Evolutionary conservation across 2,888 invertebrate genomes (phyloP).

Genomic region (Epinotia demarniana): DNA sequence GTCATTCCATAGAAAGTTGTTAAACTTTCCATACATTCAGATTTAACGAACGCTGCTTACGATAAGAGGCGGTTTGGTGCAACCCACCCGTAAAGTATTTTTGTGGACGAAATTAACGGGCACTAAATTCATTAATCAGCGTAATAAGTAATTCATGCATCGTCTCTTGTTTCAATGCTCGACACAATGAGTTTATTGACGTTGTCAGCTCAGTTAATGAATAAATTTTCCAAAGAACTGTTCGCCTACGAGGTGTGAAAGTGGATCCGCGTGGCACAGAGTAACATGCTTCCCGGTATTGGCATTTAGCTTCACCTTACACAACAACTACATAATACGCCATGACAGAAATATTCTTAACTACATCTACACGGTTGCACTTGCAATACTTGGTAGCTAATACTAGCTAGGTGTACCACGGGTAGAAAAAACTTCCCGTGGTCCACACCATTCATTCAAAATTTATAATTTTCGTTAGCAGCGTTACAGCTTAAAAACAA

Average conservation of each 20-base stretch:
- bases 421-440: no score
- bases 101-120: not conserved
- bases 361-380: no score
- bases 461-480: no score
- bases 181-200: conserved; percentile 24
- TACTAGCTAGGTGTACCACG: no score
- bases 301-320: conserved; percentile 55
- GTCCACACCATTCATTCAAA: no score
- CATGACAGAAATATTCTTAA: conserved; percentile 27
- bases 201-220: conserved; percentile 23
- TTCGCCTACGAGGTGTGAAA: conserved; percentile 53
- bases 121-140: not conserved
- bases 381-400: conserved; percentile 31
- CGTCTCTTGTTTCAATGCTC: conserved; percentile 9
- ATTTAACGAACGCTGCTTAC: no score
- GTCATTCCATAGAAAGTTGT: no score
- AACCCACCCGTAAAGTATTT: not conserved
- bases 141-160: conserved; percentile 10
- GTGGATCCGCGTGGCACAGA: conserved; percentile 52
- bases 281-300: conserved; percentile 62
- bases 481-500: no score
- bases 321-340: conserved; percentile 53
- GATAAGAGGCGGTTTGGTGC: no score
- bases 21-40: no score
- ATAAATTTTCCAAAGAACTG: conserved; percentile 38